phyloP scores from a whole-genome alignment of 2,797 vertebrate species.

The Scarus forsteni region DNA sequence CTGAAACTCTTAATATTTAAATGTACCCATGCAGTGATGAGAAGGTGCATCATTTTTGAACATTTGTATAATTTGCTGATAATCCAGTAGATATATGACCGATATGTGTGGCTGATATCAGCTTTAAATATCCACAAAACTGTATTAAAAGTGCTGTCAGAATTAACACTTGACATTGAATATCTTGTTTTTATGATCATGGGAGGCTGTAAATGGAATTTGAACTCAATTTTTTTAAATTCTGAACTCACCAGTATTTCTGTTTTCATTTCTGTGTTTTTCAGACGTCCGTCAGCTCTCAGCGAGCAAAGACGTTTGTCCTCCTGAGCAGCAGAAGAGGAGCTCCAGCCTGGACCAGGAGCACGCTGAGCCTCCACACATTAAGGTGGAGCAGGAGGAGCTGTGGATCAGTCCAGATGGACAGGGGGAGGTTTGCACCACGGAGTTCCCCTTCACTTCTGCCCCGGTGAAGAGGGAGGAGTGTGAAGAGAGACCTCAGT shows the following conservation, averaged over 20 bases:
- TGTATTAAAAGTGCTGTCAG: no score
- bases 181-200: no score
- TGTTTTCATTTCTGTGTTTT: not conserved
- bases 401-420: not conserved
- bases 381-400: slow-evolving; percentile 15
- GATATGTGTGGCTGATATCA: no score
- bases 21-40: no score
- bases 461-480: slow-evolving; percentile 6
- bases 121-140: no score
- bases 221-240: no score
- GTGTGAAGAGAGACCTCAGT: not conserved
- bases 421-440: not conserved
- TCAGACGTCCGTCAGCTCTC: not conserved
- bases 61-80: no score
- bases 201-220: not conserved
- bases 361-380: not conserved
- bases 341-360: not conserved
- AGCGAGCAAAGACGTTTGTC: not conserved
- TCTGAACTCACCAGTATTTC: not conserved
- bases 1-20: no score
- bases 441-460: not conserved
- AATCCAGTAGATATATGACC: no score
- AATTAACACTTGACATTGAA: no score
- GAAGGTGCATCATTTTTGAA: no score
- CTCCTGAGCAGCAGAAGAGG: not conserved